These are phyloP conservation scores for Drosophila borealis DNA, from an alignment of 2,888 invertebrate species.

Conservation along the genomic window DNA sequence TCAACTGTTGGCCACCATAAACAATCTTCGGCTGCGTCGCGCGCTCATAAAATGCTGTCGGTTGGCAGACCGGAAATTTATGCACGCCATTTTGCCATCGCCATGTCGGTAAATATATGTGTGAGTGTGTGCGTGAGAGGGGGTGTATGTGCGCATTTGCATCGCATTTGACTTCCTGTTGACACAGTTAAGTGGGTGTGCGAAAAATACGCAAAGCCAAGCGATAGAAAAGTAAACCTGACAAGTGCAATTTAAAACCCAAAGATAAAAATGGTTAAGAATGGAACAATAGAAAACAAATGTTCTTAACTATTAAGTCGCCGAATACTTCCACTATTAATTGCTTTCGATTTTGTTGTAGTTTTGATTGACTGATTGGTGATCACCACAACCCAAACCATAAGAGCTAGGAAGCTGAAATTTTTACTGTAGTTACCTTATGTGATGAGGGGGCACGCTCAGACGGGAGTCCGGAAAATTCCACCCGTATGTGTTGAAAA, in stretches of 20 bases:
- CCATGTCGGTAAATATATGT: constrained; percentile 27
- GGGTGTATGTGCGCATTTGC: constrained; percentile 34
- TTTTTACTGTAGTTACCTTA: too few relatives aligned
- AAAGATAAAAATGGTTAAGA: background rate
- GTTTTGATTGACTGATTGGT: too few relatives aligned
- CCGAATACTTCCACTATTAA: background rate
- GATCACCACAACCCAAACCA: too few relatives aligned
- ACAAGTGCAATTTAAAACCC: constrained; percentile 31
- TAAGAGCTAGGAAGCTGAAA: too few relatives aligned
- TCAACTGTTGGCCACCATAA: constrained; percentile 77
- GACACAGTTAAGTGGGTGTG: constrained; percentile 64
- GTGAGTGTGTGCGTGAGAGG: constrained; percentile 10
- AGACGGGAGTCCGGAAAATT: too few relatives aligned
- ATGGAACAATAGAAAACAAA: background rate
- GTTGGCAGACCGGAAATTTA: constrained; percentile 71
- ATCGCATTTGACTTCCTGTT: constrained; percentile 76
- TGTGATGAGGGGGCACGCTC: too few relatives aligned
- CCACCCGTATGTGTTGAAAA: too few relatives aligned
- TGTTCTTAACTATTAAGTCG: background rate
- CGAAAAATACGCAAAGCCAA: constrained; percentile 14
- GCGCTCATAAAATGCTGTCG: constrained; percentile 67
- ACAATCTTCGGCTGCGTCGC: constrained; percentile 72
- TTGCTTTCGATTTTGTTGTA: background rate
- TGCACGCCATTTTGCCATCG: constrained; percentile 72
- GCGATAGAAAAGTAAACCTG: constrained; percentile 25